These are phyloP conservation scores for Chunga burmeisteri DNA, from an alignment of 2,113 vertebrate genomes.

Conservation along the genomic window DNA sequence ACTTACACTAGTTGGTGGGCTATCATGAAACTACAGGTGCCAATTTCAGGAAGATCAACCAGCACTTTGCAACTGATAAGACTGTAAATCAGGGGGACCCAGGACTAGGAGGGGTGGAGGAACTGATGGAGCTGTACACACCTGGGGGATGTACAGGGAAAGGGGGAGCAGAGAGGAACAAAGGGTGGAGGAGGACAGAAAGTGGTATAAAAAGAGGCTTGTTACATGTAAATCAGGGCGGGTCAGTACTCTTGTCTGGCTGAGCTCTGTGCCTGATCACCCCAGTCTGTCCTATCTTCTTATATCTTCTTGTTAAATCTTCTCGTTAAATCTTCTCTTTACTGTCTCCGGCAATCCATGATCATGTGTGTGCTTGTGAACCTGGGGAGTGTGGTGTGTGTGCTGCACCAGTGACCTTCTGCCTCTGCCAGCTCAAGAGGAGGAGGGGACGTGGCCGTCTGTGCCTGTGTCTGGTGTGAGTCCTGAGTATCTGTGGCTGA, in stretches of 20 bases:
- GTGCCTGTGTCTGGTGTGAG: background rate
- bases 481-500: background rate
- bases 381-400: background rate
- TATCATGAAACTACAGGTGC: background rate
- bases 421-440: background rate
- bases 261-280: background rate
- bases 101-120: too few relatives aligned
- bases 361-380: background rate
- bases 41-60: background rate
- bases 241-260: background rate
- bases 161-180: background rate
- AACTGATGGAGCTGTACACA: background rate
- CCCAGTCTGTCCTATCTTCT: background rate
- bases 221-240: rapidly evolving
- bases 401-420: background rate
- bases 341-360: rapidly evolving
- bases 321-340: background rate
- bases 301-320: background rate
- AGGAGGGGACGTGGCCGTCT: background rate
- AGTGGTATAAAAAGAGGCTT: background rate
- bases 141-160: rapidly evolving
- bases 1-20: background rate
- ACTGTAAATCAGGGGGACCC: background rate
- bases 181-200: background rate
- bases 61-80: background rate